Evolutionary conservation across 2,113 vertebrate species (phyloP).

Genomic region (Nanorana parkeri): DNA sequence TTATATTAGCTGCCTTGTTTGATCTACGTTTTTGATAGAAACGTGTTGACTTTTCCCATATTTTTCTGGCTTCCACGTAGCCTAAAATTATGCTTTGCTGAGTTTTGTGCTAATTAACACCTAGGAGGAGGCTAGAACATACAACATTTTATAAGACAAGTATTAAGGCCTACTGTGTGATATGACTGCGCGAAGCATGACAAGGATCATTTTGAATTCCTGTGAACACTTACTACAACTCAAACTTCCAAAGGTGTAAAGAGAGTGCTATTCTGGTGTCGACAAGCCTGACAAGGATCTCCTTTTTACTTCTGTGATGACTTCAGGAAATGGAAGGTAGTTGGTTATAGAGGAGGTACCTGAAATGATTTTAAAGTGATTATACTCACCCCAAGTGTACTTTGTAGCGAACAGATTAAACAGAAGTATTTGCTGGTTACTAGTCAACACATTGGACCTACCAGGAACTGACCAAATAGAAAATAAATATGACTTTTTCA

Average conservation of each 20-base stretch:
- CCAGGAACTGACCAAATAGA: neutral
- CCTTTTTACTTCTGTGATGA: slow-evolving; percentile 65
- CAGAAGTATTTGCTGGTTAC: neutral
- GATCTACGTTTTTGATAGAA: slow-evolving; percentile 39
- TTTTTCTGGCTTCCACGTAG: slow-evolving; percentile 18
- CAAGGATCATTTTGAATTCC: slow-evolving; percentile 67
- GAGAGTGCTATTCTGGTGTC: slow-evolving; percentile 62
- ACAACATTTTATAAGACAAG: slow-evolving; percentile 79
- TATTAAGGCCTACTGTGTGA: slow-evolving; percentile 73
- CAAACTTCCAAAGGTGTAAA: slow-evolving; percentile 70
- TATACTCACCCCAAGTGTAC: neutral
- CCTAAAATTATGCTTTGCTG: slow-evolving; percentile 22
- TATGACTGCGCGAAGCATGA: neutral
- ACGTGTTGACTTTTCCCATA: slow-evolving; percentile 42
- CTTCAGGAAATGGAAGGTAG: slow-evolving; percentile 66
- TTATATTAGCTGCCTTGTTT: slow-evolving; percentile 28
- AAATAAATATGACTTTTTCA: neutral
- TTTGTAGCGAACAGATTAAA: neutral
- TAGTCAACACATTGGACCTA: neutral
- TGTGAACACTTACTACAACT: slow-evolving; percentile 63
- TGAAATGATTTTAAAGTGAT: slow-evolving; percentile 15
- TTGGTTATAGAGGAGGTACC: slow-evolving; percentile 6
- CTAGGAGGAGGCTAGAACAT: slow-evolving; percentile 72
- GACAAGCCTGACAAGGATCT: slow-evolving; percentile 72
- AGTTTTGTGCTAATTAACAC: slow-evolving; percentile 65